A percentile compares a stretch with the other conserved stretches of the same genome.
Conservation (phyloP, 2,113 vertebrate genomes). For the Ciconia stormi region DNA sequence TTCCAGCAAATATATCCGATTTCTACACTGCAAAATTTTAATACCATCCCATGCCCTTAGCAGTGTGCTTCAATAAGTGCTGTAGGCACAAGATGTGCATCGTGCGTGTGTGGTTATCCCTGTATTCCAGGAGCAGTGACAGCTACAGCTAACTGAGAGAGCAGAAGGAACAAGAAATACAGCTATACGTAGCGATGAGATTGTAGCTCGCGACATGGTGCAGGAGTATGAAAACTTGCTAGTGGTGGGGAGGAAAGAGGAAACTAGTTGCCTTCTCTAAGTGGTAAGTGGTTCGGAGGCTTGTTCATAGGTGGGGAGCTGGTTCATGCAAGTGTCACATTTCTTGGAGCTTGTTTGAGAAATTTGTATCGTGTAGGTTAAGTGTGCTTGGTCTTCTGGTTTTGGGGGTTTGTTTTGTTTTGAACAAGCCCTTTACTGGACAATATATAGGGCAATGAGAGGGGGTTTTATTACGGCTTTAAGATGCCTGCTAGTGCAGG, state of each 20-base stretch:
- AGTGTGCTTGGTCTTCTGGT: neutral
- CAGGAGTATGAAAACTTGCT: neutral
- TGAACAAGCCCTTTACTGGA: neutral
- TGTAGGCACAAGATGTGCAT: accelerated
- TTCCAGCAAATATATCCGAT: neutral
- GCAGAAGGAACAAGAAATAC: neutral
- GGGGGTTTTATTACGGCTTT: neutral
- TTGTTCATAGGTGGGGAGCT: neutral
- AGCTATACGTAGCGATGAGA: neutral
- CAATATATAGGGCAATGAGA: neutral
- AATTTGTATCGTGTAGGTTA: neutral
- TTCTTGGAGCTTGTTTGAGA: neutral
- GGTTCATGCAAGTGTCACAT: accelerated
- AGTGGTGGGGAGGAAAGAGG: neutral
- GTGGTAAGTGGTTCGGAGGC: neutral
- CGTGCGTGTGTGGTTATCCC: accelerated
- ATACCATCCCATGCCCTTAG: no score
- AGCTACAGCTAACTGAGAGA: neutral
- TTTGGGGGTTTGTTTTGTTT: neutral
- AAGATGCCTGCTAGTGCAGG: neutral
- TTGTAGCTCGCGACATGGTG: accelerated
- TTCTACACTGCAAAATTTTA: neutral
- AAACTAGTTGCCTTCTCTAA: no score
- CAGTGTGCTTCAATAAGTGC: accelerated
- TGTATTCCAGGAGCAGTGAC: neutral